These are phyloP conservation scores for Motacilla alba DNA, from an alignment of 2,113 vertebrate species.

Conservation along the genomic window DNA sequence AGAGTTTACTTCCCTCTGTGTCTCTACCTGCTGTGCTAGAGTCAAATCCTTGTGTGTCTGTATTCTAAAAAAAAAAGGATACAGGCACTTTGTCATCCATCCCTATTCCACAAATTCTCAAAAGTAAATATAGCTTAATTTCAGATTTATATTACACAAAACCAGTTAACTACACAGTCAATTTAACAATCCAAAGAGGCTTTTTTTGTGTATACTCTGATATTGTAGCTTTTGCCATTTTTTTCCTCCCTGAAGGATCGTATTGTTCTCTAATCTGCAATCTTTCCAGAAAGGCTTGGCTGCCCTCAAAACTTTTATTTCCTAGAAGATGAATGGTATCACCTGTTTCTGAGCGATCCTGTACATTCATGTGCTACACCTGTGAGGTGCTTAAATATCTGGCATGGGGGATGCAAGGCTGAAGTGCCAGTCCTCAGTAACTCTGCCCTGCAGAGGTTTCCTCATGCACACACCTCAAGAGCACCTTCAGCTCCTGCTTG, in stretches of 20 bases:
- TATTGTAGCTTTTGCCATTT: not conserved
- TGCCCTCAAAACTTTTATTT: not conserved
- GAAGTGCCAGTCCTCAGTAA: not conserved
- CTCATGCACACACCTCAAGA: fast-evolving
- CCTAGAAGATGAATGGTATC: not conserved
- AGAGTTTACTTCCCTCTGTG: not conserved
- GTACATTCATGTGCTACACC: not conserved
- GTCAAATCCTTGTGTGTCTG: not conserved
- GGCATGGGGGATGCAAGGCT: not conserved
- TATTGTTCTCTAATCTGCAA: not conserved
- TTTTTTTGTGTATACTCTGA: not conserved
- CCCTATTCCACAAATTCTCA: not conserved
- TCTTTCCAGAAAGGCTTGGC: not conserved
- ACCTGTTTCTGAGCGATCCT: not conserved
- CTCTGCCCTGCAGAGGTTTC: not conserved
- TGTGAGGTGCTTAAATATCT: not conserved
- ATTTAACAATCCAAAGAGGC: not conserved
- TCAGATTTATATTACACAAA: not conserved
- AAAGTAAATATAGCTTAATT: not conserved
- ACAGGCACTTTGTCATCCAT: not conserved
- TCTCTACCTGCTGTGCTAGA: not conserved
- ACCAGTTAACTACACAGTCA: not conserved
- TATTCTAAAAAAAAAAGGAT: not conserved
- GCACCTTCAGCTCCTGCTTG: not conserved
- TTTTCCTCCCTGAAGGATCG: not conserved